These are phyloP conservation scores for Eucriotettix oculatus DNA, from an alignment of 2,888 invertebrate genomes.

Conservation along the genomic window DNA sequence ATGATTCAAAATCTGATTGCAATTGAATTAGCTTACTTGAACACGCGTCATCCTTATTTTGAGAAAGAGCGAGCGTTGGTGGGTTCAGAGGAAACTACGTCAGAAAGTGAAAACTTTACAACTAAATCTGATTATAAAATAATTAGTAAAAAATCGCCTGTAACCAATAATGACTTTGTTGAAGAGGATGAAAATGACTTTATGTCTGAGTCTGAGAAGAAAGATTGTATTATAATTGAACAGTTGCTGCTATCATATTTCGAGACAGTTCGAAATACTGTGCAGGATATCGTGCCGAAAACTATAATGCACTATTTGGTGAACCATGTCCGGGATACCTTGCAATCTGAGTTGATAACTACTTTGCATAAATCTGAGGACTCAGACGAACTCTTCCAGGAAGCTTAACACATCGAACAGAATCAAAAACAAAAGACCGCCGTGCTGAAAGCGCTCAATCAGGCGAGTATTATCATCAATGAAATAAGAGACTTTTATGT, in stretches of 20 bases:
- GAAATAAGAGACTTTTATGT: too few species aligned
- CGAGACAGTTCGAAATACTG: slow-evolving; percentile 41
- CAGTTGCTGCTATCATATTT: slow-evolving; percentile 43
- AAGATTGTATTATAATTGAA: slow-evolving; percentile 40
- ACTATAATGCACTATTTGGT: slow-evolving; percentile 49
- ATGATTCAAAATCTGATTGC: slow-evolving; percentile 44
- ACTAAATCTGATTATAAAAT: too few species aligned
- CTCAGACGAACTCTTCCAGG: slow-evolving; percentile 35
- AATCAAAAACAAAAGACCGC: slow-evolving; percentile 33
- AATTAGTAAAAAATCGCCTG: too few species aligned
- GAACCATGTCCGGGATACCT: slow-evolving; percentile 41
- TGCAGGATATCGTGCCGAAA: slow-evolving; percentile 47
- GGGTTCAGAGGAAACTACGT: too few species aligned
- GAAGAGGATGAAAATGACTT: too few species aligned
- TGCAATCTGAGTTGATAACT: slow-evolving; percentile 44
- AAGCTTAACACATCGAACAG: slow-evolving; percentile 40
- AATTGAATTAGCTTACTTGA: slow-evolving; percentile 46
- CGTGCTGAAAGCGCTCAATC: slow-evolving; percentile 34
- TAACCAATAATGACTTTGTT: too few species aligned
- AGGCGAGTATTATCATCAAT: slow-evolving; percentile 39
- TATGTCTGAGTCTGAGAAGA: slow-evolving; percentile 25
- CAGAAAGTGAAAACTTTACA: too few species aligned
- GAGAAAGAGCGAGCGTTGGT: too few species aligned
- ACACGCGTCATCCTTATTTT: too few species aligned
- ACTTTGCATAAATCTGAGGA: slow-evolving; percentile 40